Evolutionary conservation across 2,888 invertebrate species (phyloP).

Genomic region (Thereva nobilitata): DNA sequence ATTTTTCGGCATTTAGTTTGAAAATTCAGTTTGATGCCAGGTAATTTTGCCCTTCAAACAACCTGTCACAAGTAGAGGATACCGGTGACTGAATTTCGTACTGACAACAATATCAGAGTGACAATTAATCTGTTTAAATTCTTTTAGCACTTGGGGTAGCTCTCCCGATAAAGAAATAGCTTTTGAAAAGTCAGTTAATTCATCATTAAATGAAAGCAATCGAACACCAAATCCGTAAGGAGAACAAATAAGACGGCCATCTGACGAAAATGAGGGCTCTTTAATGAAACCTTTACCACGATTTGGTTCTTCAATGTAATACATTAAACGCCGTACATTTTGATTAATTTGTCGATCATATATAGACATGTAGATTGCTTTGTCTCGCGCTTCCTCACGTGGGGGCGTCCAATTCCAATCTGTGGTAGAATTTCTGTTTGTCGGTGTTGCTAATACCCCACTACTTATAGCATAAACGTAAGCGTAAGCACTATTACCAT

Average conservation of each 20-base stretch:
- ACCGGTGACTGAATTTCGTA: constrained; percentile 86
- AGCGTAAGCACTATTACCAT: constrained; percentile 53
- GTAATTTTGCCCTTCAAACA: constrained; percentile 86
- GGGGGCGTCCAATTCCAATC: constrained; percentile 19
- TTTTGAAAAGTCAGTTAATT: constrained; percentile 78
- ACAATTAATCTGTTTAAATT: constrained; percentile 69
- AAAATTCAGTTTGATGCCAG: constrained; percentile 79
- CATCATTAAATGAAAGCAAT: constrained; percentile 76
- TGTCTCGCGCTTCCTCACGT: constrained; percentile 19
- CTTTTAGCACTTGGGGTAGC: constrained; percentile 62
- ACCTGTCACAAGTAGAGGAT: constrained; percentile 86
- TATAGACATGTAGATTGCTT: constrained; percentile 30
- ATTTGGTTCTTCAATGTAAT: constrained; percentile 83
- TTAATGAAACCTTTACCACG: constrained; percentile 91
- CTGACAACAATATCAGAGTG: constrained; percentile 85
- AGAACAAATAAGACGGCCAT: constrained; percentile 88
- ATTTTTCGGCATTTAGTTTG: neutral
- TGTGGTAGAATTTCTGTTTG: constrained; percentile 2
- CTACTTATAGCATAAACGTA: constrained; percentile 58
- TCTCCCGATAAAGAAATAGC: constrained; percentile 56
- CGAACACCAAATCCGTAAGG: constrained; percentile 86
- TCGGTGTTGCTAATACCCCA: constrained; percentile 49
- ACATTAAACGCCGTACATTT: constrained; percentile 78
- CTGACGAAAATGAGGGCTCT: constrained; percentile 87
- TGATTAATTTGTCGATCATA: constrained; percentile 47